Evolutionary conservation across 2,888 invertebrate species (phyloP).

Genomic region (Cheilosia impressa): DNA sequence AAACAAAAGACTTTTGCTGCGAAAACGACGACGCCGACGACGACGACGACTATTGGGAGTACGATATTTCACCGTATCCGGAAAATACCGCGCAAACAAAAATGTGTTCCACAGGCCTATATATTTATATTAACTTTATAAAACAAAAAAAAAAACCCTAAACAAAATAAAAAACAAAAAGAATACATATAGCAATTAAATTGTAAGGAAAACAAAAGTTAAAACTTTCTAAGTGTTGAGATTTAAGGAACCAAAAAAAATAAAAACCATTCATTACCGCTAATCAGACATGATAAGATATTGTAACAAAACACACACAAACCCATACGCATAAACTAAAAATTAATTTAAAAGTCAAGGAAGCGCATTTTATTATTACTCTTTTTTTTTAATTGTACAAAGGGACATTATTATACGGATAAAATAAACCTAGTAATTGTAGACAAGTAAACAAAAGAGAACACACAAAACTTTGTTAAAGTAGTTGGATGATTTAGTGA

Average conservation of each 20-base stretch:
- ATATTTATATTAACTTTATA: slow-evolving; percentile 43
- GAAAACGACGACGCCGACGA: slow-evolving; percentile 16
- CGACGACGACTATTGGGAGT: slow-evolving; percentile 1
- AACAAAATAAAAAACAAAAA: background rate
- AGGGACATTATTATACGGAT: slow-evolving; percentile 31
- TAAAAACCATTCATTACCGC: slow-evolving; percentile 57
- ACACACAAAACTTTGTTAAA: slow-evolving; percentile 24
- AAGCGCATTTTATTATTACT: slow-evolving; percentile 58
- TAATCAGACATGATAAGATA: slow-evolving; percentile 43
- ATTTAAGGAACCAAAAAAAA: slow-evolving; percentile 44
- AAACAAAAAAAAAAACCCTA: slow-evolving; percentile 16
- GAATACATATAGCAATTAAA: slow-evolving; percentile 27
- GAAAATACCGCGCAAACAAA: slow-evolving; percentile 52
- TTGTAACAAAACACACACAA: slow-evolving; percentile 49
- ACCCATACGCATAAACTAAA: slow-evolving; percentile 66
- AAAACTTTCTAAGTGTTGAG: slow-evolving; percentile 65
- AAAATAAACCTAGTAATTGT: slow-evolving; percentile 27
- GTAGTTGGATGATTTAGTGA: slow-evolving; percentile 68
- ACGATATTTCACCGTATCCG: slow-evolving; percentile 10
- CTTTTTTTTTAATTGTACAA: slow-evolving; percentile 41
- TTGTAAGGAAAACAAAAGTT: slow-evolving; percentile 34
- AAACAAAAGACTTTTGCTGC: slow-evolving; percentile 68
- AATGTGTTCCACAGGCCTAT: slow-evolving; percentile 68
- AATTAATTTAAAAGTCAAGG: slow-evolving; percentile 45
- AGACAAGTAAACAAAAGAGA: slow-evolving; percentile 11